Base-by-base conservation (phyloP, 2,113 vertebrate genomes). In the Scatophagus argus region DNA sequence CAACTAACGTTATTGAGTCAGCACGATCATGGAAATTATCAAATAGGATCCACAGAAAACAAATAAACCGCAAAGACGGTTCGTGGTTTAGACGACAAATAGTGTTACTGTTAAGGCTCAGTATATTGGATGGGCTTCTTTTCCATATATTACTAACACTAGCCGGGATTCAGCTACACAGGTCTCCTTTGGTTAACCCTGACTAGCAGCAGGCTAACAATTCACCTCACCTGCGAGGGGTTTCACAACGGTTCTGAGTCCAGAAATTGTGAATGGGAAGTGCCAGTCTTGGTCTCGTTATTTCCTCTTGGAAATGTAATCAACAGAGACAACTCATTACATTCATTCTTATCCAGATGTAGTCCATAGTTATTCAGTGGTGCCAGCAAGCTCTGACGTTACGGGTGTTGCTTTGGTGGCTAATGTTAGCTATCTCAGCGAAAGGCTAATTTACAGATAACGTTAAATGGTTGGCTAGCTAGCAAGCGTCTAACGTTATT, bases 221-320 rank as follows among this genome's bases (percentile, higher is more conserved):
- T 29, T 60, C 29, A 67, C 4, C 81, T 90, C 74, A 90, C 90
- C 90, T 90, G 85, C 38, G 31, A 55, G 19, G 25, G 64, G 25
- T 3, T 64, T 61, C 13, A 6, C 71, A 39, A 3, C 12, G 25
- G 32, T 59, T 44, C 60, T 17, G 46, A 21, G 21, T 80, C 75
- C 87, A 67, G 14, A 60, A 7, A 31, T 39, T 38, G 39, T 23
- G 65, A 77, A 64, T 6, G 14, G 12, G 63, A 13, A 3, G 51
- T 41, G 23, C 27, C 82, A 6, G 46, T 56, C 47, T 17, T 14
- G 10, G 6, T 49, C 23, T 3, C 32, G 49, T 49, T 62, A 8
- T 29, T 29, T 49, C 38, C 41, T 44, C 32, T 4, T 21, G 3
- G 10, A 32, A 19, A 49, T 56, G 51, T 1, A 31, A 46, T 23